Evolutionary conservation across 2,797 vertebrate species (phyloP), one percentile per base, ranked within the genome.

Genomic region (Cirrhinus mrigala): DNA sequence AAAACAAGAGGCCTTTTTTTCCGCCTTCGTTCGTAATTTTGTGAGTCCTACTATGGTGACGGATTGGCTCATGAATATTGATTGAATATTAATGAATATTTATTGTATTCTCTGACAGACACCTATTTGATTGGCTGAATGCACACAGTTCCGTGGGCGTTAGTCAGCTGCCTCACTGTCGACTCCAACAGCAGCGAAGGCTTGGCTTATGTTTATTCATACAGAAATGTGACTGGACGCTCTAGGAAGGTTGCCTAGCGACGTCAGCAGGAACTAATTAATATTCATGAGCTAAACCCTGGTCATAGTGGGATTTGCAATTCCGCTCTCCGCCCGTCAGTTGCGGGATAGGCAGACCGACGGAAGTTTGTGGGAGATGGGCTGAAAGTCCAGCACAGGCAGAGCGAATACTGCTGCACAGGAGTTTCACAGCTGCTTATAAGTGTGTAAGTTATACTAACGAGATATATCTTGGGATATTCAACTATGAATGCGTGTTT

Each of bases 361-460:
- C 78, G 85, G 68, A 81, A 77, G 85, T 80, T 62, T 56, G 75
- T 58, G 82, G 85, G 83, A 85, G 80, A 88, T 88, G 85, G 83
- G 81, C 89, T 85, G 83, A 88, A 62, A 78, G 79, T 80, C 80
- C 27, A 18, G 22, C 18, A 5, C 56, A 46, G 58, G 15, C 58
- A 46, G 50, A 77, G 50, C 6, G 33, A 44, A 50, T 6, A 12
- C 46, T 15, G 46, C 33, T 64, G 74, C 20, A 60, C 29, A 50
- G 22, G 24, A 82, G 24, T 27, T 68, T 83, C 54, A 14, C 54
- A 50, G 27, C 80, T 24, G 83, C 44, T 12, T 44, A 48, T 6
- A 64, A 68, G 8, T 48, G 64, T 75, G 85, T 87, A 87, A 87
- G 88, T 85, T 18, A 9, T 58, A 27, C n/a, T 44, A 69, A 22